Base-by-base conservation (phyloP, 2,888 invertebrate species). In the Drosophila seclusa region DNA sequence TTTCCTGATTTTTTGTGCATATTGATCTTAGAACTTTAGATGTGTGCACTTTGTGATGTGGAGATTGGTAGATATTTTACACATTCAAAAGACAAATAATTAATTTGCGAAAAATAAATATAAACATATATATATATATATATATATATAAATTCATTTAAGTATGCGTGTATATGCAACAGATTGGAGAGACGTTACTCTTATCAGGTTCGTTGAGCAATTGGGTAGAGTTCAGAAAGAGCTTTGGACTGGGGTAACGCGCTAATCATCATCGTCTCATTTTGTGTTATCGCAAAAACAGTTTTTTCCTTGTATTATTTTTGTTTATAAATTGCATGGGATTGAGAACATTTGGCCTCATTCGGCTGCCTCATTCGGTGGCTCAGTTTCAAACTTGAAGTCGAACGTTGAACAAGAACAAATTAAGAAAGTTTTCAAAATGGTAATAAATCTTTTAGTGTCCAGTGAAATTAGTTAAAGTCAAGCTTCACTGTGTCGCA, bases 321-420 rank as follows among this genome's bases (percentile, higher is more conserved):
- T 27, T 68, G 50, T 78, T 70, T 54, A 68, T 87, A 73, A 72
- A 81, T 78, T 71, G 71, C 73, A 69, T 90, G 87, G 83, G 87
- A 83, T 81, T 81, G 73, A 74, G 60, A 85, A 71, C 80, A 87
- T 76, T 87, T 85, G 83, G 68, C 50, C 49, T 58, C 67, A 59
- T 67, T 48, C 16, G 52, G 7, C 52, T 61, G 42, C 53, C 54
- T 24, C 29, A 32, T 42, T 21, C 21, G 42, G 6, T 16, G 64
- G 63, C 73, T 77, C 83, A 86, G 83, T 87, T 86, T 78, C 59
- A 73, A 72, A 73, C 73, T 77, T 67, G 83, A 77, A 69, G 73
- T 78, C 70, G 82, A 73, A 49, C 77, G 69, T 54, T 40, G 55
- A 77, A 62, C 60, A 16, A 55, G 18, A 63, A 13, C 29, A 38